phyloP scores from a whole-genome alignment of 2,113 vertebrate genomes.

The Apodemus sylvaticus region DNA sequence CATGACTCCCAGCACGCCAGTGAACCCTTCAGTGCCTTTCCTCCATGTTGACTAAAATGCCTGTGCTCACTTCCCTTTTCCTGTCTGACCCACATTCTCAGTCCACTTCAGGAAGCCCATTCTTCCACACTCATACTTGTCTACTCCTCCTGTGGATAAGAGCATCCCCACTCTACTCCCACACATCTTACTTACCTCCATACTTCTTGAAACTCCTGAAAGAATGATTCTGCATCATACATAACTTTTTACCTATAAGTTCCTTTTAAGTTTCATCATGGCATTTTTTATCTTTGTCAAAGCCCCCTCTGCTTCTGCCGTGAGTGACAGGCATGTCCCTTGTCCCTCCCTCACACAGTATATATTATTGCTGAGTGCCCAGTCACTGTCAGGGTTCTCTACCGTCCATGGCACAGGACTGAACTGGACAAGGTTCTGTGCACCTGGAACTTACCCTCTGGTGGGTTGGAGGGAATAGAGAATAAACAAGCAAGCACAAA shows the following conservation, averaged over 20 bases:
- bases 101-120: neutral
- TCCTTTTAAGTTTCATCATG: neutral
- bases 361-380: neutral
- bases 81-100: neutral
- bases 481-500: neutral
- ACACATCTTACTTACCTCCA: neutral
- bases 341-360: no score
- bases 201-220: neutral
- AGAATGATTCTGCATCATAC: neutral
- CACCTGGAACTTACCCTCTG: neutral
- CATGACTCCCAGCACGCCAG: neutral
- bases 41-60: neutral
- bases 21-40: neutral
- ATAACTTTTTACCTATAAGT: neutral
- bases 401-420: neutral
- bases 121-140: neutral
- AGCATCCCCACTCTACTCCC: no score
- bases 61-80: neutral
- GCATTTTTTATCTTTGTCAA: neutral
- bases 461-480: neutral
- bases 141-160: neutral
- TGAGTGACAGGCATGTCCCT: neutral
- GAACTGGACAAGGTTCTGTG: neutral
- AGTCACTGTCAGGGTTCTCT: neutral
- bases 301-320: neutral